Percentiles rank a stretch among this genome's conserved stretches.
Evolutionary conservation across 2,113 vertebrate species (phyloP).

Genomic region (Archocentrus centrarchus): DNA sequence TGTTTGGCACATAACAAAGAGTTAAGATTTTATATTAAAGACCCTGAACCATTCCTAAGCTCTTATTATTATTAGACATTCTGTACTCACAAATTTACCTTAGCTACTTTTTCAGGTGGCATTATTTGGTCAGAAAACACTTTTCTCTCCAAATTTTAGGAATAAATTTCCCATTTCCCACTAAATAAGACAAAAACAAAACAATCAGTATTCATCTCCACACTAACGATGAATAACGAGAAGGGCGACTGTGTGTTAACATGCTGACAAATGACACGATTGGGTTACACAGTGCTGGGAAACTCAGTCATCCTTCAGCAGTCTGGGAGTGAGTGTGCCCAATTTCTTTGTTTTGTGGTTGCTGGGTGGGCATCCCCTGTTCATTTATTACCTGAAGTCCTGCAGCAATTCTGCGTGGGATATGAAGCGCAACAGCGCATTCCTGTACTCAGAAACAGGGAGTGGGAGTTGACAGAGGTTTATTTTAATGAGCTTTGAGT

Average conservation of each 20-base stretch:
- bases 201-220: background rate
- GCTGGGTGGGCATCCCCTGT: slow-evolving; percentile 55
- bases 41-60: background rate
- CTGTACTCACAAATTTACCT: background rate
- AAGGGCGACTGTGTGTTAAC: slow-evolving; percentile 2
- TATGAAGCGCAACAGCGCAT: slow-evolving; percentile 47
- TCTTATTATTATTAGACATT: background rate
- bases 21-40: background rate
- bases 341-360: slow-evolving; percentile 30
- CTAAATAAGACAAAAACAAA: background rate
- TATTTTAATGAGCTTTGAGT: slow-evolving; percentile 67
- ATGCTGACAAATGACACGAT: background rate
- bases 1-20: slow-evolving; percentile 2
- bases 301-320: slow-evolving; percentile 65
- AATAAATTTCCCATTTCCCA: background rate
- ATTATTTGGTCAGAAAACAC: background rate
- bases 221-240: slow-evolving; percentile 6
- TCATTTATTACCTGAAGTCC: slow-evolving; percentile 73
- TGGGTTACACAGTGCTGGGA: slow-evolving; percentile 59
- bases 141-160: background rate
- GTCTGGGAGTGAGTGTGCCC: background rate
- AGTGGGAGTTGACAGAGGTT: slow-evolving; percentile 64
- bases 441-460: slow-evolving; percentile 49
- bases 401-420: slow-evolving; percentile 42
- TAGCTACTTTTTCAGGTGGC: background rate